Percentiles rank a stretch among this genome's conserved stretches.
Evolutionary conservation across 2,888 invertebrate species (phyloP).

Genomic region (Drosophila nr. perissopoda): DNA sequence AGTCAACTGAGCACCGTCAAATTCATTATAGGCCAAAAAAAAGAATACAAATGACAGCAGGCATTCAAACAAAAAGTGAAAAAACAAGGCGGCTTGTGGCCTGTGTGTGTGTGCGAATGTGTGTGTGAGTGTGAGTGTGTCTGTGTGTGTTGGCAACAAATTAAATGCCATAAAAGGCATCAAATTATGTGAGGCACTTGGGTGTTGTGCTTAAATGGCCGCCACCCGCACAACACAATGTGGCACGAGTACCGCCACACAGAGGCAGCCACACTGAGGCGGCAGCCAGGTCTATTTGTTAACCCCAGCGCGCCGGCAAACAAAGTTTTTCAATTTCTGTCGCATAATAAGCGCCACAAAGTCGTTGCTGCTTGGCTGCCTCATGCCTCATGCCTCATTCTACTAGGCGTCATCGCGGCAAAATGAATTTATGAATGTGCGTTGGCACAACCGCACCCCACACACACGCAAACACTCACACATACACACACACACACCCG

Average conservation of each 20-base stretch:
- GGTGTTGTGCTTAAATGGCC: slow-evolving; percentile 66
- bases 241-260: slow-evolving; percentile 6
- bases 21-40: slow-evolving; percentile 54
- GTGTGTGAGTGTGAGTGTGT: no score
- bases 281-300: slow-evolving; percentile 70
- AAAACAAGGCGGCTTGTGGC: slow-evolving; percentile 48
- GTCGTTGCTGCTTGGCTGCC: slow-evolving; percentile 31
- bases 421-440: slow-evolving; percentile 81
- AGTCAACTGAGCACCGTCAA: slow-evolving; percentile 44
- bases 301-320: slow-evolving; percentile 80
- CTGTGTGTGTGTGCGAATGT: slow-evolving; percentile 2
- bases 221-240: slow-evolving; percentile 13
- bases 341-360: slow-evolving; percentile 78
- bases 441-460: slow-evolving; percentile 78
- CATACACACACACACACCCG: slow-evolving; percentile 20
- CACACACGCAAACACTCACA: slow-evolving; percentile 31
- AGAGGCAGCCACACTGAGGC: slow-evolving; percentile 25
- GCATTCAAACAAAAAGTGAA: slow-evolving; percentile 34
- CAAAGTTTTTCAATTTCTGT: slow-evolving; percentile 82
- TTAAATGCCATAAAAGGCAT: slow-evolving; percentile 80
- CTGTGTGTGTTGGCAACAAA: slow-evolving; percentile 57
- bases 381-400: background rate
- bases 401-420: slow-evolving; percentile 57
- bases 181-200: slow-evolving; percentile 80
- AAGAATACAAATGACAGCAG: slow-evolving; percentile 37